phyloP scores from a whole-genome alignment of 2,797 vertebrate species.

The Neoniphon sammara region DNA sequence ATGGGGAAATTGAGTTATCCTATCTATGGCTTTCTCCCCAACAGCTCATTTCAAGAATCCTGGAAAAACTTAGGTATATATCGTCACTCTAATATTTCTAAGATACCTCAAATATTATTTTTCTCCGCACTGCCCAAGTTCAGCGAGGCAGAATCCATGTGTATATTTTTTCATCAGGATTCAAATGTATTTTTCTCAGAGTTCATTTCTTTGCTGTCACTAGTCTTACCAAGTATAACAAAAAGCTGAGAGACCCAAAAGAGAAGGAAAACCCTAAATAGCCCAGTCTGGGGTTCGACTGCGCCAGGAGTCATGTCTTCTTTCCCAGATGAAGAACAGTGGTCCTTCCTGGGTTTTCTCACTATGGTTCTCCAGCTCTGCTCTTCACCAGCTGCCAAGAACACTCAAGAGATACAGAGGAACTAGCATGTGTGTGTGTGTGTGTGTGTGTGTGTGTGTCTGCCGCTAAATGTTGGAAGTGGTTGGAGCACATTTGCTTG shows the following conservation, averaged over 20 bases:
- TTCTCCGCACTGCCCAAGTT: slow-evolving; percentile 7
- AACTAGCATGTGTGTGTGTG: slow-evolving; percentile 14
- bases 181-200: slow-evolving; percentile 31
- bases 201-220: slow-evolving; percentile 34
- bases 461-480: background rate
- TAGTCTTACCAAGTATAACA: slow-evolving; percentile 43
- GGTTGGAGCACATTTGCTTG: slow-evolving; percentile 18
- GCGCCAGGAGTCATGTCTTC: slow-evolving; percentile 48
- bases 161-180: slow-evolving; percentile 34
- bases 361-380: slow-evolving; percentile 37
- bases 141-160: slow-evolving; percentile 9
- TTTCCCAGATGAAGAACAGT: slow-evolving; percentile 60
- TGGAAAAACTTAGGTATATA: too few relatives aligned
- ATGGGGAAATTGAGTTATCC: too few relatives aligned
- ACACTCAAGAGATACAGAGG: slow-evolving; percentile 30
- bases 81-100: too few relatives aligned
- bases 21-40: too few relatives aligned
- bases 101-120: slow-evolving; percentile 7
- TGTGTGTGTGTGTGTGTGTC: slow-evolving; percentile 10
- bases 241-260: slow-evolving; percentile 22
- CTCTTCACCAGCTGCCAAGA: slow-evolving; percentile 39
- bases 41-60: too few relatives aligned
- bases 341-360: slow-evolving; percentile 59
- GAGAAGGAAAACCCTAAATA: slow-evolving; percentile 39
- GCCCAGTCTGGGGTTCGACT: slow-evolving; percentile 3